Base-by-base conservation (phyloP, 2,797 vertebrate species). In the Urocyon cinereoargenteus region DNA sequence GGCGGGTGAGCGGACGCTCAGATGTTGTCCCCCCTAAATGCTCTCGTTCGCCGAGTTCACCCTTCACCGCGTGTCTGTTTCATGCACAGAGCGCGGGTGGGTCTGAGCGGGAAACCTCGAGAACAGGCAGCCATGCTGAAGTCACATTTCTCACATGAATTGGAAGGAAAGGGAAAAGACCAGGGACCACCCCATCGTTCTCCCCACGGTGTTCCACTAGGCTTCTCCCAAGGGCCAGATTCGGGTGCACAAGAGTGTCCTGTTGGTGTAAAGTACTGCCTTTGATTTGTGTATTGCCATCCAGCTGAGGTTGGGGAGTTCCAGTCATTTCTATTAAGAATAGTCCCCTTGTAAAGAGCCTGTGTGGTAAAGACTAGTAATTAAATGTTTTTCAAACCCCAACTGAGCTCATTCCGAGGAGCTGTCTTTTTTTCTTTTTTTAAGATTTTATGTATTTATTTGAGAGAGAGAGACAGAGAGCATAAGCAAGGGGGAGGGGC, bases 351-450 rank as follows among this genome's bases (percentile, higher is more conserved):
- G 10, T 51, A 73, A 34, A 72, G 72, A 49, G 55, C 3, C 36
- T 51, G n/a, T 68, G 55, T 40, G 75, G 62, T 72, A 64, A 97
- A 79, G 81, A 45, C 36, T 13, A 34, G 51, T 64, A 64, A 88
- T 31, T 70, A 84, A 49, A 82, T 95, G 68, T 73, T 90, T 95
- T 96, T 53, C 82, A 91, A 36, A 73, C 51, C 51, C 59, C 49
- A 55, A 22, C 31, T 96, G 75, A 45, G 57, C 94, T 89, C 19
- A 31, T 82, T 62, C 59, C 57, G 73, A 90, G 49, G 51, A 84
- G 49, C n/a, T n/a, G n/a, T n/a, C n/a, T 72, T 19, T 66, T 70
- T 82, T 72, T 72, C 40, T 66, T 70, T 82, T 72, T 72, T 6
- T 22, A 13, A 40, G 22, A 3, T 6, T 70, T 70, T 68, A 10